Evolutionary conservation across 2,888 invertebrate species (phyloP).

Genomic region (Stegana nigrithorax): DNA sequence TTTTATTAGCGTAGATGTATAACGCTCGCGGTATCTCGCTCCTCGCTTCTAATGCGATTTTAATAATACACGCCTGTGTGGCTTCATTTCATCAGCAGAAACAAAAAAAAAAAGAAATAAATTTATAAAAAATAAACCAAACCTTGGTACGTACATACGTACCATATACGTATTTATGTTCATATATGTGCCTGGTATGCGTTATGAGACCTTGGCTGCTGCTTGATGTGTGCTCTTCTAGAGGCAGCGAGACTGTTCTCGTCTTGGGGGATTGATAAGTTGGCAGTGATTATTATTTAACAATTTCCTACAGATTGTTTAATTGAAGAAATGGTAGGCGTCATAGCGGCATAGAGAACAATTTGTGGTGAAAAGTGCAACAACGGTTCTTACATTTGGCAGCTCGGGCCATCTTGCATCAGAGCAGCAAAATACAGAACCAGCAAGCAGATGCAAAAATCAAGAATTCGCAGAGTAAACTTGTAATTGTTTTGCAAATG

Average conservation of each 20-base stretch:
- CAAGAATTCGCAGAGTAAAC: too few relatives aligned
- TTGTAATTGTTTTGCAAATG: too few relatives aligned
- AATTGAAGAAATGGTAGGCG: slow-evolving; percentile 6
- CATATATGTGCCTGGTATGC: slow-evolving; percentile 24
- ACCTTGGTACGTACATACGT: neutral
- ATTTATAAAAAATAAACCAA: slow-evolving; percentile 4
- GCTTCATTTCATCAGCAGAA: too few relatives aligned
- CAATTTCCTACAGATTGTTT: slow-evolving; percentile 44
- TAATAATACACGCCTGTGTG: slow-evolving; percentile 68
- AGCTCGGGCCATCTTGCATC: too few relatives aligned
- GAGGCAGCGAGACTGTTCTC: neutral
- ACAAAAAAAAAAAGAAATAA: too few relatives aligned
- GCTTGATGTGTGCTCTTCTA: neutral
- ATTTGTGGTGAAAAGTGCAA: neutral
- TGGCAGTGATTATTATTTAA: slow-evolving; percentile 56
- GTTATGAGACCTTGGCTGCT: neutral
- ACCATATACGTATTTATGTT: neutral
- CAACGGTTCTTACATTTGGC: too few relatives aligned
- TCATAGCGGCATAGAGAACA: slow-evolving; percentile 27
- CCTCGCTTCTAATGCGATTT: slow-evolving; percentile 67
- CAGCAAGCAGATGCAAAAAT: too few relatives aligned
- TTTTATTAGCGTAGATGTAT: neutral
- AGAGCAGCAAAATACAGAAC: too few relatives aligned
- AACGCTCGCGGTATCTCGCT: slow-evolving; percentile 30
- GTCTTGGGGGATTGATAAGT: slow-evolving; percentile 46